Evolutionary conservation across 2,113 vertebrate species (phyloP), one percentile per base, ranked within the genome.

Genomic region (Morphnarchus princeps): DNA sequence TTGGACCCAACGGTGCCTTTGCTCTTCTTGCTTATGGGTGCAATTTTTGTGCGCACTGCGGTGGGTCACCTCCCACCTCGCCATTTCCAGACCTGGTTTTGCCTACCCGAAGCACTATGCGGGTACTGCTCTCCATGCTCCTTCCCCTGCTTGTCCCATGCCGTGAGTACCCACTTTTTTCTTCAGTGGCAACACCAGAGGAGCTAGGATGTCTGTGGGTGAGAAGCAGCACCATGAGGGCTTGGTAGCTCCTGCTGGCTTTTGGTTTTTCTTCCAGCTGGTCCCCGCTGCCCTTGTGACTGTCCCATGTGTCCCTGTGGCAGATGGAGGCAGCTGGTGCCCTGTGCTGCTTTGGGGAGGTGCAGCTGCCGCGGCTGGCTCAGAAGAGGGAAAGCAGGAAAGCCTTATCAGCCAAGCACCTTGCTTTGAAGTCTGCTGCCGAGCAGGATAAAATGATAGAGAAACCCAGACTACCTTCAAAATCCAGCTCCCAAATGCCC

Each of bases 61-160:
- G 40, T 42, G 40, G 36, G 22, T 55, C 1, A 0, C 19, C 10
- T 70, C 14, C 42, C 3, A 1, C 47, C 17, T 59, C 14, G 16
- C 20, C 8, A 16, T 63, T 79, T 63, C 36, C 24, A 50, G 49
- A 29, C n/a, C 10, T 43, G 11, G 1, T 69, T 90, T 83, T 59
- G 20, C 42, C 24, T 76, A 3, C 50, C 10, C 1, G 0, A 47
- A 83, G 25, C 36, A 8, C 31, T 77, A 47, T 0, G 0, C 0
- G 0, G 14, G 9, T 89, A 36, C 21, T 69, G 21, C 10, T 49
- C 4, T 59, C 10, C 8, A 3, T 59, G 16, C 12, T 63, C 13
- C 31, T 87, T 83, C 8, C 40, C 6, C 19, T 67, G 28, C 16
- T 31, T 49, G 18, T 61, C 40, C 18, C 59, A 21, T 88, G 43